phyloP scores from a whole-genome alignment of 2,113 vertebrate species.

The Zosterops borbonicus region DNA sequence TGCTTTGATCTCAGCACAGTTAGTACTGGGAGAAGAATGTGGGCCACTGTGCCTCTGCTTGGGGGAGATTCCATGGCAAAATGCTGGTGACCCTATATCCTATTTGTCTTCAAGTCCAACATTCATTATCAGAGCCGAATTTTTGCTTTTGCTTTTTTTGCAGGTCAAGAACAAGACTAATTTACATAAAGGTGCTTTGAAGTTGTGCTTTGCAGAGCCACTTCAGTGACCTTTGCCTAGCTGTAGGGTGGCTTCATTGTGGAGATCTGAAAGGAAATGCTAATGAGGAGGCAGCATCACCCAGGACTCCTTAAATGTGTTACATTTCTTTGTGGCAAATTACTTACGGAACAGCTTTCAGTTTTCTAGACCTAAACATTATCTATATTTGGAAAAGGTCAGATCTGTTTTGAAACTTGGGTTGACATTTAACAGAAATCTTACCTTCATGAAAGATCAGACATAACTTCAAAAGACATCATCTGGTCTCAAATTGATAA shows the following conservation, averaged over 20 bases:
- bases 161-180: background rate
- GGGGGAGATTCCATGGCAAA: background rate
- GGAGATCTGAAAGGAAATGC: background rate
- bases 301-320: background rate
- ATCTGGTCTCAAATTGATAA: background rate
- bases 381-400: background rate
- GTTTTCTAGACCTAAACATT: background rate
- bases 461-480: background rate
- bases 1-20: background rate
- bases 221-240: background rate
- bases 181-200: background rate
- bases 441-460: background rate
- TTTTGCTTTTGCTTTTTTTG: background rate
- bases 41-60: fast-evolving
- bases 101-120: background rate
- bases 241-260: background rate
- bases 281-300: background rate
- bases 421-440: background rate
- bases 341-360: background rate
- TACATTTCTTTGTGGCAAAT: background rate
- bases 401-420: background rate
- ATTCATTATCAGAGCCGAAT: background rate
- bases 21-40: background rate
- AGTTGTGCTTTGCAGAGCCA: background rate
- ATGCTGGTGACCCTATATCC: background rate